phyloP scores from a whole-genome alignment of 2,888 invertebrate species.

The Drosophila incognita region DNA sequence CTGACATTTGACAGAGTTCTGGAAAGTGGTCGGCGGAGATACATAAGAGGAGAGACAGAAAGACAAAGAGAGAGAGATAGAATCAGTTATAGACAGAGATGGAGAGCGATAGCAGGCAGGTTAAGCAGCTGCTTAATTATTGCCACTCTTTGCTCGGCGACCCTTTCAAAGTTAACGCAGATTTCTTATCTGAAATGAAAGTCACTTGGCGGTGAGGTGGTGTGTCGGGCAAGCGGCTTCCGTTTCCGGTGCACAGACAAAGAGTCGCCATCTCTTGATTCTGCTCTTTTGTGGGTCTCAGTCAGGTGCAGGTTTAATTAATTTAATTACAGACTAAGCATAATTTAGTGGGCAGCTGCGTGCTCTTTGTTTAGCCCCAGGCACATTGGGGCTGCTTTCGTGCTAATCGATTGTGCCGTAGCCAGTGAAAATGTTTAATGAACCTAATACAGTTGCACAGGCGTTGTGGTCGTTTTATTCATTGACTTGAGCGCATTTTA shows the following conservation, averaged over 20 bases:
- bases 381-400: background rate
- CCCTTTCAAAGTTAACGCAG: slow-evolving; percentile 62
- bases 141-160: slow-evolving; percentile 51
- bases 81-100: background rate
- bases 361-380: slow-evolving; percentile 59
- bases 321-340: slow-evolving; percentile 83
- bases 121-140: slow-evolving; percentile 77
- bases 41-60: background rate
- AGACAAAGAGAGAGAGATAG: background rate
- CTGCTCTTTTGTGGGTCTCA: slow-evolving; percentile 43
- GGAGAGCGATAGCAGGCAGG: slow-evolving; percentile 12
- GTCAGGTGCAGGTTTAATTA: slow-evolving; percentile 81
- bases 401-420: slow-evolving; percentile 65
- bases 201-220: slow-evolving; percentile 38
- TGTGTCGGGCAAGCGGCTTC: slow-evolving; percentile 34
- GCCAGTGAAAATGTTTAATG: slow-evolving; percentile 40
- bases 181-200: slow-evolving; percentile 78
- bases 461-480: slow-evolving; percentile 1
- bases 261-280: slow-evolving; percentile 33
- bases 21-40: background rate
- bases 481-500: slow-evolving; percentile 43
- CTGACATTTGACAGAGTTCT: slow-evolving; percentile 47
- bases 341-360: slow-evolving; percentile 77
- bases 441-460: slow-evolving; percentile 22
- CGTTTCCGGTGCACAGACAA: slow-evolving; percentile 57